phyloP scores from a whole-genome alignment of 2,888 invertebrate genomes.

The Dicycla oo region DNA sequence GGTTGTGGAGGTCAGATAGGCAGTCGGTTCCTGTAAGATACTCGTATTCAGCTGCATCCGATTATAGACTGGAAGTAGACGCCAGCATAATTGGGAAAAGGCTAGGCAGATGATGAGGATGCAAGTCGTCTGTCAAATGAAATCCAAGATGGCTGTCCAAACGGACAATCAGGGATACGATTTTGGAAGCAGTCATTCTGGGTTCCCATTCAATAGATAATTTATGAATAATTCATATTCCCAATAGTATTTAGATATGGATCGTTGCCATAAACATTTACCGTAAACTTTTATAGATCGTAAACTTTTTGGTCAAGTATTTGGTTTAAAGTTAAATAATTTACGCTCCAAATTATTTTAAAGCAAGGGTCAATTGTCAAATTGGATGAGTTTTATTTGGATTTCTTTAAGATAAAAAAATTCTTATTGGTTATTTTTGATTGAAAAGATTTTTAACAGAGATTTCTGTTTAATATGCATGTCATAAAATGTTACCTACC shows the following conservation, averaged over 20 bases:
- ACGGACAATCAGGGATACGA: background rate
- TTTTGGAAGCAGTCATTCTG: conserved; percentile 9
- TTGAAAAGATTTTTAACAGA: conserved; percentile 1
- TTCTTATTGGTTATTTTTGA: conserved; percentile 10
- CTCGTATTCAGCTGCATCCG: background rate
- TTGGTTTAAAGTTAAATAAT: conserved; percentile 49
- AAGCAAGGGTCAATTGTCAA: conserved; percentile 47
- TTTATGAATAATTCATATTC: conserved; percentile 56
- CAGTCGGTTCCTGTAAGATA: background rate
- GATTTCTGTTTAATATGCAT: background rate
- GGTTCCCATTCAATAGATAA: conserved; percentile 22
- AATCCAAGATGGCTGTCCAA: conserved; percentile 20
- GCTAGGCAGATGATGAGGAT: background rate
- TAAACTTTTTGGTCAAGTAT: conserved; percentile 45
- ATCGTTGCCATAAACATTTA: conserved; percentile 51
- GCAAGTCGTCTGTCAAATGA: background rate
- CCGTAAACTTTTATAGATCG: conserved; percentile 48
- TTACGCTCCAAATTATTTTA: conserved; percentile 38
- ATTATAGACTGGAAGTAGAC: background rate
- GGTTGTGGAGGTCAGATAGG: background rate
- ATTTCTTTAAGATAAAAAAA: conserved; percentile 24
- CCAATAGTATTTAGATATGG: conserved; percentile 46
- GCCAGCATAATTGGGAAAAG: background rate
- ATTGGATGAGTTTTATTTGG: conserved; percentile 33
- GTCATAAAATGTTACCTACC: background rate